A percentile compares a stretch with the other conserved stretches of the same genome.
Evolutionary conservation across 2,797 vertebrate genomes (phyloP).

Genomic region (Macropodus opercularis): DNA sequence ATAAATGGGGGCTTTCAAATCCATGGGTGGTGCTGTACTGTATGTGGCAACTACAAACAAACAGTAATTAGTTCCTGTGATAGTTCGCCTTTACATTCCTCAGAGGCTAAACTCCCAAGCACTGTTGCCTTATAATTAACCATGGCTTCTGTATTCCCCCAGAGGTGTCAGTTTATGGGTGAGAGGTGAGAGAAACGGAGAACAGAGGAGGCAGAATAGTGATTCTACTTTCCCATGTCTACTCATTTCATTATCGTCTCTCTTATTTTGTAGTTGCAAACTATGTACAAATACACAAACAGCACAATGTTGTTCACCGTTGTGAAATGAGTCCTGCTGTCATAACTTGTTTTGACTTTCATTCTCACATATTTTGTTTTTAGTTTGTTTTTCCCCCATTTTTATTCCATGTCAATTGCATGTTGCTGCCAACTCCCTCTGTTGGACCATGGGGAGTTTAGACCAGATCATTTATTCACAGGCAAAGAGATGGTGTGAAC

Average conservation of each 20-base stretch:
- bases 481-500: slow-evolving; percentile 10
- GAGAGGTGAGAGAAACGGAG: slow-evolving; percentile 28
- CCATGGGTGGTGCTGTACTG: slow-evolving; percentile 51
- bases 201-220: not conserved
- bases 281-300: not conserved
- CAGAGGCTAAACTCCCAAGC: slow-evolving; percentile 63
- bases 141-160: slow-evolving; percentile 57
- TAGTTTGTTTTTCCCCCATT: slow-evolving; percentile 12
- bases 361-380: slow-evolving; percentile 19
- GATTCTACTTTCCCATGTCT: slow-evolving; percentile 5
- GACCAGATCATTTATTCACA: slow-evolving; percentile 27
- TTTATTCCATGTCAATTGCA: slow-evolving; percentile 37
- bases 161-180: slow-evolving; percentile 58
- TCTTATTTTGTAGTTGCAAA: not conserved
- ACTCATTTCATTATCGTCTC: slow-evolving; percentile 1
- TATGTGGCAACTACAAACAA: slow-evolving; percentile 68
- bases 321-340: slow-evolving; percentile 20
- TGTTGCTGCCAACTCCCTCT: slow-evolving; percentile 19
- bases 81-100: slow-evolving; percentile 73
- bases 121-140: slow-evolving; percentile 67
- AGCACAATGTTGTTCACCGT: not conserved
- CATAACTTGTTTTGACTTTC: slow-evolving; percentile 9
- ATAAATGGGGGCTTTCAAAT: slow-evolving; percentile 59
- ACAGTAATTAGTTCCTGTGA: slow-evolving; percentile 77
- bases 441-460: slow-evolving; percentile 7